Base-by-base conservation (phyloP, 2,888 invertebrate genomes). In the Deilephila porcellus region DNA sequence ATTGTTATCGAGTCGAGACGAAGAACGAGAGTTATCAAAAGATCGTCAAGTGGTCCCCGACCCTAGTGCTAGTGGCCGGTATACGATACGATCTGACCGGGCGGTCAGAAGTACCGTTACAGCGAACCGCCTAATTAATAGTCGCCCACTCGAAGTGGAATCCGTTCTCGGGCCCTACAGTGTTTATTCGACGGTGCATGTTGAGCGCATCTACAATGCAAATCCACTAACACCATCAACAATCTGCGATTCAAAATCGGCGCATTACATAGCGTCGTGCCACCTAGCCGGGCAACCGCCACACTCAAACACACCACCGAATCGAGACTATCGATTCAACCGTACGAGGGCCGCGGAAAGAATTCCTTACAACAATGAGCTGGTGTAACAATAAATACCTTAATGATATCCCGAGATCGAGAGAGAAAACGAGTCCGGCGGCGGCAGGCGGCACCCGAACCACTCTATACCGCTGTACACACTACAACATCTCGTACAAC, bases 321-420 rank as follows among this genome's bases (percentile, higher is more conserved):
- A 89, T 86, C 86, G 83, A 85, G 88, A 84, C 92, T 91, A 94
- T 94, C 91, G 94, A 94, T 94, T 93, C 85, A 92, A 91, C 90
- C 91, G 86, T 81, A 89, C 89, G 88, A 90, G 89, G 89, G 87
- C 87, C 89, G 88, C 87, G 87, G 90, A 92, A 93, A 93, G 91
- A 92, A 93, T 93, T 92, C 90, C 92, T 91, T 93, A 93, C 90
- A 94, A 94, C 94, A 94, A 94, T 94, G 92, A 93, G 88, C 89
- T 91, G 91, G 92, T 93, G 93, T 93, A 91, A 94, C 94, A 94
- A 94, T 94, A 94, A 94, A 94, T 94, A 94, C 94, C 94, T 94
- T 94, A 94, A 94, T 94, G 94, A 93, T 94, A 94, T 94, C 94
- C 94, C 90, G 90, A 91, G 94, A 93, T 90, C 91, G 87, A 67